phyloP scores from a whole-genome alignment of 2,888 invertebrate species.

The Drosophila histrio region DNA sequence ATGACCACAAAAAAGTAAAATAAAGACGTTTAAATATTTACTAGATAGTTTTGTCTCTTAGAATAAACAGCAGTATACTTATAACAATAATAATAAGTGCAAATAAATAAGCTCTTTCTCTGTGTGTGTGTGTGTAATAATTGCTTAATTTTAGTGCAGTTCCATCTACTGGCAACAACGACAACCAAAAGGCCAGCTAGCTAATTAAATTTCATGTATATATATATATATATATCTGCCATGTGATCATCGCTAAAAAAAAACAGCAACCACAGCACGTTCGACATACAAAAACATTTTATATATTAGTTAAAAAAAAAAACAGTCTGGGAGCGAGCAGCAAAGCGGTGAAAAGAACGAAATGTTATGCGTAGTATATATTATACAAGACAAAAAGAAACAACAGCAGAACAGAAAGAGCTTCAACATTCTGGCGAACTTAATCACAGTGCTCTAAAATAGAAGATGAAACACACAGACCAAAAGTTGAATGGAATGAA shows the following conservation, averaged over 20 bases:
- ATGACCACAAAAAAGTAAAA: slow-evolving; percentile 4
- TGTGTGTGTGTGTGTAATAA: slow-evolving; percentile 24
- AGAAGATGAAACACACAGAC: slow-evolving; percentile 75
- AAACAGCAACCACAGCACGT: slow-evolving; percentile 74
- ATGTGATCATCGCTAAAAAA: slow-evolving; percentile 78
- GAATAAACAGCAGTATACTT: not conserved
- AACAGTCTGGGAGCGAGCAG: slow-evolving; percentile 17
- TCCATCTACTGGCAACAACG: slow-evolving; percentile 28
- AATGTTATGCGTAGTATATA: slow-evolving; percentile 69
- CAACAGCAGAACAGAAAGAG: slow-evolving; percentile 24
- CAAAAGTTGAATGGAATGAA: slow-evolving; percentile 19
- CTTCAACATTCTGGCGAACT: slow-evolving; percentile 47
- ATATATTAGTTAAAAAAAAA: slow-evolving; percentile 54
- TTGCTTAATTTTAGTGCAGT: slow-evolving; percentile 44
- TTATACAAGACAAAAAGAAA: slow-evolving; percentile 62
- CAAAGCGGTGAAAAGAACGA: slow-evolving; percentile 68
- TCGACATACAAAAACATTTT: slow-evolving; percentile 60
- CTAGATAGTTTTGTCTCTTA: not conserved
- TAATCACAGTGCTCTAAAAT: slow-evolving; percentile 71
- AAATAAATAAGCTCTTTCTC: slow-evolving; percentile 23
- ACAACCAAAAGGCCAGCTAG: slow-evolving; percentile 64
- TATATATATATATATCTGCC: slow-evolving; percentile 19
- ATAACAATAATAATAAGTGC: slow-evolving; percentile 11
- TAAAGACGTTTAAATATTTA: slow-evolving; percentile 25
- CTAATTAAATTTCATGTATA: slow-evolving; percentile 68